phyloP scores from a whole-genome alignment of 2,797 vertebrate genomes.

The Todus mexicanus region DNA sequence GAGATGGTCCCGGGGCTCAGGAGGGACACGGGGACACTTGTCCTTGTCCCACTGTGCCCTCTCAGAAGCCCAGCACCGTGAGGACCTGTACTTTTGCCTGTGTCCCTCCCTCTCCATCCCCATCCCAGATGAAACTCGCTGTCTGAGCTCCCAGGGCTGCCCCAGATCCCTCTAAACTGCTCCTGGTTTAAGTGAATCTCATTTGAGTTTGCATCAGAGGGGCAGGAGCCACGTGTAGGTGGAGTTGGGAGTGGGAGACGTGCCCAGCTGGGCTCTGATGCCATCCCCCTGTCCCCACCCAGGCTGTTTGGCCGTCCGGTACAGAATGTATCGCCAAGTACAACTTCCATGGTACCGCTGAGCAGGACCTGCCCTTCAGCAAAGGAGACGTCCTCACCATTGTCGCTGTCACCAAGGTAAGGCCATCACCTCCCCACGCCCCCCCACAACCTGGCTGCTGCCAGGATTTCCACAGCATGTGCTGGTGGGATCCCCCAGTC shows the following conservation, averaged over 20 bases:
- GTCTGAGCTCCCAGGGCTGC: not conserved
- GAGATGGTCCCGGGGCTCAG: not conserved
- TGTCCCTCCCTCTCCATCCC: too few species aligned
- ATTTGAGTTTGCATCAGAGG: fast-evolving
- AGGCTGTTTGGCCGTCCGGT: conserved; percentile 88
- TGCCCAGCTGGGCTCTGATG: not conserved
- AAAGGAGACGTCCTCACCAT: conserved; percentile 97
- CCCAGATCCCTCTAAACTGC: not conserved
- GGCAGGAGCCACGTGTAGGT: fast-evolving
- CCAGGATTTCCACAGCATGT: fast-evolving
- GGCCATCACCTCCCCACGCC: fast-evolving
- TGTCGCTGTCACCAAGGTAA: conserved; percentile 92
- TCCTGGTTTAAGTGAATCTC: not conserved
- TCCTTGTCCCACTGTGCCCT: not conserved
- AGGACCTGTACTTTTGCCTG: not conserved
- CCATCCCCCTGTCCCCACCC: not conserved
- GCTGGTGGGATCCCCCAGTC: not conserved
- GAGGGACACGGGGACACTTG: not conserved
- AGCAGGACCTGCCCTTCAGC: conserved; percentile 96
- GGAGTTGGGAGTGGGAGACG: fast-evolving
- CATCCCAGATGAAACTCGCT: not conserved
- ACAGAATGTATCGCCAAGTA: conserved; percentile 98
- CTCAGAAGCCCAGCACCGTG: not conserved
- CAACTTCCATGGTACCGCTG: conserved; percentile 93
- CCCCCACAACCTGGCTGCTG: not conserved